Evolutionary conservation across 2,888 invertebrate species (phyloP), one percentile per base, ranked within the genome.

Genomic region (Lissonota sp.): DNA sequence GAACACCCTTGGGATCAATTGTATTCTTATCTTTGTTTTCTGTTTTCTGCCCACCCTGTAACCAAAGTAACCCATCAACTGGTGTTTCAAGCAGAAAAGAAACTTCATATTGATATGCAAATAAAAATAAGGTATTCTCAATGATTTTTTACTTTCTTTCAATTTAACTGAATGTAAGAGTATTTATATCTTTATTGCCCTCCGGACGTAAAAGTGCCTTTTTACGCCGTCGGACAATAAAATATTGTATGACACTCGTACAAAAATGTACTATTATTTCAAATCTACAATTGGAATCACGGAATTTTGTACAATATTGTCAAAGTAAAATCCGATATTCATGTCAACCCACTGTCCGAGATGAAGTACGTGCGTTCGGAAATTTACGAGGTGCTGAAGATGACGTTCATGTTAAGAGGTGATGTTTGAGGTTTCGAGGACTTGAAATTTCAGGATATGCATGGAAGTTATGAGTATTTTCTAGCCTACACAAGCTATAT

Each of bases 31-130:
- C 90, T 88, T 88, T 91, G 88, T 90, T 90, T 88, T 88, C 87
- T 87, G 89, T 87, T 90, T 91, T 91, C 83, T 91, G 91, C 91
- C 88, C 89, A 89, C 89, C 92, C 92, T 92, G 92, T 87, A 92
- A 92, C 82, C 86, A 92, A 91, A 91, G 88, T 85, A 90, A 90
- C 89, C 89, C 87, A 86, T 90, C 86, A 90, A 89, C 83, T 83
- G 84, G 77, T 67, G 77, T 80, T 84, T 71, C 42, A 49, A 66
- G 51, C 14, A 60, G 40, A 66, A 39, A 39, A 16, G 39, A 64
- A 51, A 39, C 57, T 51, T 16, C 6, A 14, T n/a, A 10, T 14
- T 57, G 72, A 42, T 14, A 39, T 5, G 6, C 12, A 5, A 44
- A 58, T 64, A 40, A 37, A 60, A 37, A 6, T 46, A 77, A 77